Percentiles rank a stretch among this genome's conserved stretches.
phyloP scores from a whole-genome alignment of 2,797 vertebrate species.

The Otolemur crassicaudatus region DNA sequence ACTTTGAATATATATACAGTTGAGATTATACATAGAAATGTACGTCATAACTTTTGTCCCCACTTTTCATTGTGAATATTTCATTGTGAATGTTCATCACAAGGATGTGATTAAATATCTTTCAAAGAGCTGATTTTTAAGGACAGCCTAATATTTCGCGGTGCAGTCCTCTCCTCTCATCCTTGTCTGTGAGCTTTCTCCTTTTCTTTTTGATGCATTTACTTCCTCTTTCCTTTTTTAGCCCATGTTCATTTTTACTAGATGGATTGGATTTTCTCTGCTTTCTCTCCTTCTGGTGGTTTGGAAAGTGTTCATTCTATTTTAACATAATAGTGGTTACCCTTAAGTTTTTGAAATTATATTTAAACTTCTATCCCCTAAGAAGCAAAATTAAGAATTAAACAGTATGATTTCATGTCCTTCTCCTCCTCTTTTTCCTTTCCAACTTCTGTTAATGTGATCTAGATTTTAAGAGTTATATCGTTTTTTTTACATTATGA shows the following conservation, averaged over 20 bases:
- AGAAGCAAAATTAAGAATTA: conserved; percentile 39
- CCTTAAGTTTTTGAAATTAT: conserved; percentile 29
- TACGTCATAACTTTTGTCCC: background rate
- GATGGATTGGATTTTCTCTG: conserved; percentile 18
- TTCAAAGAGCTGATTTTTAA: background rate
- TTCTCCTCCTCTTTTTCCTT: background rate
- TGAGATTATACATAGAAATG: background rate
- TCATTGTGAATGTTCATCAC: background rate
- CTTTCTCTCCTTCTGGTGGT: conserved; percentile 27
- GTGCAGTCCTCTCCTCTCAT: background rate
- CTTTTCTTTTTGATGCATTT: background rate
- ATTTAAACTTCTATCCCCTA: background rate
- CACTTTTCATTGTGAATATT: background rate
- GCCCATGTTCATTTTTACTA: conserved; percentile 11
- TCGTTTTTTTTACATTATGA: background rate
- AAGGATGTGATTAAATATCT: background rate
- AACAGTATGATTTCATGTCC: background rate
- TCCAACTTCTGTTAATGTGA: background rate
- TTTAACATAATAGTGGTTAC: conserved; percentile 39
- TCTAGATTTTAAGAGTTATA: background rate
- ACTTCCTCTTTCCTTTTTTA: conserved; percentile 35
- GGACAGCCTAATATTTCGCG: background rate
- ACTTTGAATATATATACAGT: background rate
- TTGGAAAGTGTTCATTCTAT: conserved; percentile 35
- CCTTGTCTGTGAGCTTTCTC: conserved; percentile 3